phyloP scores from a whole-genome alignment of 2,888 invertebrate genomes.

The Entomobrya multifasciata region DNA sequence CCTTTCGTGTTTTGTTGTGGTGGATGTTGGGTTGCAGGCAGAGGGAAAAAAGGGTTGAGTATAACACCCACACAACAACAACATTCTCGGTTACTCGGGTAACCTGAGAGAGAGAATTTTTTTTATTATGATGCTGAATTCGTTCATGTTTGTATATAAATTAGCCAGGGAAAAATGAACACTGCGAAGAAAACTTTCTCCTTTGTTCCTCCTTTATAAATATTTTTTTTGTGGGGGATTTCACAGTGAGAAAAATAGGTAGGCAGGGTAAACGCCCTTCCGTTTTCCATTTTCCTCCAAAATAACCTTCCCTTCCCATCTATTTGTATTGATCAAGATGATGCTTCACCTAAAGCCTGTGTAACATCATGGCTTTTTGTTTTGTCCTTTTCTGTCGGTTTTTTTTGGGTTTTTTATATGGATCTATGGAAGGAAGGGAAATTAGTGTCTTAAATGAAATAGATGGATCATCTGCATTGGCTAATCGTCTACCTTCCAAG shows the following conservation, averaged over 20 bases:
- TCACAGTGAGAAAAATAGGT: slow-evolving; percentile 8
- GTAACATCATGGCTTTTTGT: no score
- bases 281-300: slow-evolving; percentile 48
- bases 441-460: slow-evolving; percentile 53
- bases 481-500: not conserved
- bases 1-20: not conserved
- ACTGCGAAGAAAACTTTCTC: slow-evolving; percentile 22
- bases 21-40: not conserved
- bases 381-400: no score
- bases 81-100: slow-evolving; percentile 11
- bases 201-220: not conserved
- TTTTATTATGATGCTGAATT: not conserved
- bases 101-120: slow-evolving; percentile 46
- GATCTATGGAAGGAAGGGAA: slow-evolving; percentile 20
- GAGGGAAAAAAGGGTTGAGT: slow-evolving; percentile 5
- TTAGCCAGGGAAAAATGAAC: slow-evolving; percentile 34
- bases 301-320: no score
- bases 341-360: not conserved
- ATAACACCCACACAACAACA: not conserved
- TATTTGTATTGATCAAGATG: slow-evolving; percentile 40
- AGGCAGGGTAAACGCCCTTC: slow-evolving; percentile 63
- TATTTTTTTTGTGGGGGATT: slow-evolving; percentile 39
- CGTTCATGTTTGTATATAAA: slow-evolving; percentile 36
- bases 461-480: slow-evolving; percentile 56
- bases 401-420: slow-evolving; percentile 19